Conservation (phyloP, 2,113 vertebrate species). For the Sarotherodon lohbergeri region DNA sequence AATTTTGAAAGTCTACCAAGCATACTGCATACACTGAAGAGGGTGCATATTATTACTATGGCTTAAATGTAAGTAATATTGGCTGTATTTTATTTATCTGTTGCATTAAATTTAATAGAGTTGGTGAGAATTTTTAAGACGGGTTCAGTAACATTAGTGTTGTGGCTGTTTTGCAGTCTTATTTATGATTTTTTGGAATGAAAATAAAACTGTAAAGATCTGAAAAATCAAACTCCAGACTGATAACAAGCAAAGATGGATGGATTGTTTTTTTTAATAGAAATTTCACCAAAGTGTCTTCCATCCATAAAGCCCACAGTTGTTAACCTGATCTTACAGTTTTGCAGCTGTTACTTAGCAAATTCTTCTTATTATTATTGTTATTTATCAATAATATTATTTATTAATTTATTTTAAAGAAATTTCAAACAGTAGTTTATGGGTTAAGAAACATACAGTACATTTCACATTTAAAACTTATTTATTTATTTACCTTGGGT, state of each 20-base stretch:
- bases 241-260: neutral
- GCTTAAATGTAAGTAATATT: neutral
- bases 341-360: neutral
- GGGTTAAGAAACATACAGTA: neutral
- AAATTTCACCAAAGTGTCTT: neutral
- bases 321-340: neutral
- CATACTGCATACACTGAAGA: neutral
- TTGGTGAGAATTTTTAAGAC: neutral
- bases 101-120: neutral
- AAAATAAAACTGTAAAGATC: neutral
- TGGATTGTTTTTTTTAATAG: neutral
- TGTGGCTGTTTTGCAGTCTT: neutral
- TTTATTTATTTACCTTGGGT: neutral
- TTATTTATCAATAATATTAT: neutral
- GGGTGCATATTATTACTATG: neutral
- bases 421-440: neutral
- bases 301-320: neutral
- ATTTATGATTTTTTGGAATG: neutral
- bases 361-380: rapidly evolving
- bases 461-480: neutral
- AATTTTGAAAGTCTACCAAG: neutral
- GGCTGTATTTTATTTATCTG: neutral
- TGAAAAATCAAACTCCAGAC: neutral
- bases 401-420: neutral
- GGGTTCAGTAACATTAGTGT: neutral